Evolutionary conservation across 2,113 vertebrate genomes (phyloP), one percentile per base, ranked within the genome.

Genomic region (Heteronetta atricapilla): DNA sequence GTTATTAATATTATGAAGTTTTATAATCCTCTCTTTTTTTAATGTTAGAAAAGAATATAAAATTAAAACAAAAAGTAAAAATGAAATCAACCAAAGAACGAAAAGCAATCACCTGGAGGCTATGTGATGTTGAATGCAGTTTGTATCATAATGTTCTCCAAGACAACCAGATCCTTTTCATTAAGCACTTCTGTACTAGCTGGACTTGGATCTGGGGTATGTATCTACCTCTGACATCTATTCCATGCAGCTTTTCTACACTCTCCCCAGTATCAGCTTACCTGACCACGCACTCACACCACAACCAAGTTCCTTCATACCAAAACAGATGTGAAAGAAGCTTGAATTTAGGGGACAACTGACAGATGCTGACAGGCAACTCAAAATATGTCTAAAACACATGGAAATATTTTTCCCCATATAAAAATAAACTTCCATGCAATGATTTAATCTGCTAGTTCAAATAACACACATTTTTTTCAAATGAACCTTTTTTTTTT

Each of bases 291-390:
- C 0, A 2, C 16, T 67, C 40, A 62, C 0, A 6, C 5, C 44
- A 85, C 19, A 82, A 58, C 12, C 58, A 83, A 46, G 52, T 50
- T 78, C 46, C 90, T 88, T 88, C 56, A 40, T 16, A 58, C 13
- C 76, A 67, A 88, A 92, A 59, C 31, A 83, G 40, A 86, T 1
- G 1, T 15, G 22, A 28, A 82, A 56, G 28, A 60, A 77, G 19
- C 38, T 81, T 85, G 48, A 62, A 59, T 66, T 86, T 34, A 92
- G 60, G 80, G 50, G 34, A 81, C 72, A 88, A 88, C 20, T 78
- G 40, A 77, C 9, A 83, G 52, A 93, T 42, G n/a, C 60, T 48
- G 33, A 83, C 56, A 94, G 50, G 52, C 48, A 82, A 38, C 76
- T 70, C 34, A 53, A 38, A 13, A 2, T 4, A 74, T 63, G 17